Percentiles rank a stretch among this genome's conserved stretches.
Evolutionary conservation across 2,888 invertebrate genomes (phyloP).

Genomic region (Ornithoptera priamus): DNA sequence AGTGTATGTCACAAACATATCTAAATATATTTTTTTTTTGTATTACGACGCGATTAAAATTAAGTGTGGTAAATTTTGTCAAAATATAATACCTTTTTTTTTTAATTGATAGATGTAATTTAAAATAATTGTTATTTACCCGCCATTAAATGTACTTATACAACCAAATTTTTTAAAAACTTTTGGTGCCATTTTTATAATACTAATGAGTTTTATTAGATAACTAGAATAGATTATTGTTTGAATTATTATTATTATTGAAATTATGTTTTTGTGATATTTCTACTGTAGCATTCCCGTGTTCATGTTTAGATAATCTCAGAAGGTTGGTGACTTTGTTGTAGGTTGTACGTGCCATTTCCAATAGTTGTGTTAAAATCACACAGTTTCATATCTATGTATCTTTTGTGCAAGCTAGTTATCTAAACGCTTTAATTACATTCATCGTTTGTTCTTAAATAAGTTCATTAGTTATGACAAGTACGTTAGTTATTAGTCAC

Average conservation of each 20-base stretch:
- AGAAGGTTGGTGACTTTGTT: not conserved
- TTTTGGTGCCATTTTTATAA: not conserved
- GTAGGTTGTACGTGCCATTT: constrained; percentile 16
- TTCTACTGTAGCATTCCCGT: constrained; percentile 2
- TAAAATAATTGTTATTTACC: not conserved
- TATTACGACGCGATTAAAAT: not conserved
- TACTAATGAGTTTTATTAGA: not conserved
- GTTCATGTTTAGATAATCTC: not conserved
- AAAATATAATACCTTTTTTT: not conserved
- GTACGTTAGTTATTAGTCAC: constrained; percentile 1
- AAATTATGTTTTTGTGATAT: not conserved
- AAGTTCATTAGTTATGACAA: not conserved
- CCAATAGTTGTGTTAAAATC: constrained; percentile 17
- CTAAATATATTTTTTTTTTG: not conserved
- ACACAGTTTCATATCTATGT: not conserved
- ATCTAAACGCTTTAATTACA: not conserved
- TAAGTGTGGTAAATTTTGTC: not conserved
- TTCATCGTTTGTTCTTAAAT: not conserved
- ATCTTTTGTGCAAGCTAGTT: not conserved
- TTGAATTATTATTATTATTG: not conserved
- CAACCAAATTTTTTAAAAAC: not conserved
- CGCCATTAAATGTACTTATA: constrained; percentile 13
- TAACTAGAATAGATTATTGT: not conserved
- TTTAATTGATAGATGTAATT: constrained; percentile 2
- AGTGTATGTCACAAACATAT: not conserved